These are phyloP conservation scores for Periophthalmus modestus DNA, from an alignment of 2,113 vertebrate species.

Conservation along the genomic window DNA sequence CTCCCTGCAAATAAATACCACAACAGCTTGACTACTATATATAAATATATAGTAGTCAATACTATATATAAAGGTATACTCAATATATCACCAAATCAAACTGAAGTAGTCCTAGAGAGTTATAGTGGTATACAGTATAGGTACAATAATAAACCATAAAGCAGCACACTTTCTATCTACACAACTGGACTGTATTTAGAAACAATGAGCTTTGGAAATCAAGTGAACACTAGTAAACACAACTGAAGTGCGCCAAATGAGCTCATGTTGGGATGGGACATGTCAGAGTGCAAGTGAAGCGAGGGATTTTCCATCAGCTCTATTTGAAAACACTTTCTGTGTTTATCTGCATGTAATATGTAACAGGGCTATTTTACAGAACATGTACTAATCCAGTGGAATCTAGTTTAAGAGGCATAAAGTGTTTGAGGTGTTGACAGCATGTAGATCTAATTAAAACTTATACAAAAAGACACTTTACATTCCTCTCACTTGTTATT, in stretches of 20 bases:
- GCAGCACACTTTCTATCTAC: no score
- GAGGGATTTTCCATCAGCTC: constrained; percentile 29
- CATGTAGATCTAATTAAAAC: neutral
- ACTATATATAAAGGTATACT: neutral
- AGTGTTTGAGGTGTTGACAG: neutral
- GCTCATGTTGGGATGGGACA: constrained; percentile 17
- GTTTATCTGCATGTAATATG: constrained; percentile 11
- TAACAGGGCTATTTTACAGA: neutral
- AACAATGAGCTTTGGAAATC: neutral
- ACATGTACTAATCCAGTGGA: neutral
- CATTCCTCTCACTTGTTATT: no score
- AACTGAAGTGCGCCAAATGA: constrained; percentile 20
- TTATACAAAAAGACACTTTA: neutral
- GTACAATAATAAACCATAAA: neutral
- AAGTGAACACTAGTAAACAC: neutral
- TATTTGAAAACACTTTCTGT: constrained; percentile 28
- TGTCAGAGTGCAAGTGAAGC: constrained; percentile 8
- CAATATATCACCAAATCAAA: neutral
- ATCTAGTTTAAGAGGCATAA: neutral
- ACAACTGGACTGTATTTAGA: neutral
- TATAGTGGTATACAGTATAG: neutral
- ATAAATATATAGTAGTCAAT: no score
- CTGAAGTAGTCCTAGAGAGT: neutral
- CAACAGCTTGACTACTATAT: constrained; percentile 13
- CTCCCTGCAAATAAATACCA: constrained; percentile 40